Conservation (phyloP, 2,888 invertebrate genomes). For the Drosophila neutralis region DNA sequence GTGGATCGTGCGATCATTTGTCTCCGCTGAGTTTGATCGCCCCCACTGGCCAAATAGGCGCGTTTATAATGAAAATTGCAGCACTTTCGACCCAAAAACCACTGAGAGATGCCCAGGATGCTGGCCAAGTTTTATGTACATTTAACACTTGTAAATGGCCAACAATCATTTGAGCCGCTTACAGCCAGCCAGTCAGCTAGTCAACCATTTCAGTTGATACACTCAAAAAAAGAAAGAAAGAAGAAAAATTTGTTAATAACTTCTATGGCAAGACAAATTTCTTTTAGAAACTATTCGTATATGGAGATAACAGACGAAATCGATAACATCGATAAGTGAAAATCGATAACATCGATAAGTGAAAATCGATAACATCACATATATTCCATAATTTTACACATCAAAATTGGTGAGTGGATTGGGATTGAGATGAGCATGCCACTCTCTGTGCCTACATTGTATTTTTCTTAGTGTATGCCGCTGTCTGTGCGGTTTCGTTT, state of each 20-base stretch:
- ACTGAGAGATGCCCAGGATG: slow-evolving; percentile 13
- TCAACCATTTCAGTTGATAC: neutral
- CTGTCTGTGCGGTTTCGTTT: slow-evolving; percentile 21
- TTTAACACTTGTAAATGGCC: slow-evolving; percentile 69
- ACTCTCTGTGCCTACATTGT: neutral
- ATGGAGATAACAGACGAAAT: neutral
- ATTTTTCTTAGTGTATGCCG: neutral
- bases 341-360: neutral
- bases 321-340: neutral
- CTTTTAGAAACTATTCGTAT: neutral
- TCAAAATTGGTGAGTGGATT: neutral
- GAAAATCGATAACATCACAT: neutral
- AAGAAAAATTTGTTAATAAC: neutral
- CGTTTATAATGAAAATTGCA: slow-evolving; percentile 40
- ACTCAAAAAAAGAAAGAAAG: neutral
- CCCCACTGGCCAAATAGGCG: slow-evolving; percentile 46
- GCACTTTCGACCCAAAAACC: neutral
- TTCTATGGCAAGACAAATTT: neutral
- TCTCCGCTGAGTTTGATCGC: slow-evolving; percentile 34
- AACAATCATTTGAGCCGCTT: slow-evolving; percentile 41
- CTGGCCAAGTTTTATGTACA: slow-evolving; percentile 54
- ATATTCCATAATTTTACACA: neutral
- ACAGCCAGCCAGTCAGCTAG: slow-evolving; percentile 2
- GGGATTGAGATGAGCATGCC: neutral
- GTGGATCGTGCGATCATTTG: slow-evolving; percentile 37